A percentile compares a stretch with the other conserved stretches of the same genome.
phyloP scores from a whole-genome alignment of 2,113 vertebrate genomes.

The Amblyopsis rosae region DNA sequence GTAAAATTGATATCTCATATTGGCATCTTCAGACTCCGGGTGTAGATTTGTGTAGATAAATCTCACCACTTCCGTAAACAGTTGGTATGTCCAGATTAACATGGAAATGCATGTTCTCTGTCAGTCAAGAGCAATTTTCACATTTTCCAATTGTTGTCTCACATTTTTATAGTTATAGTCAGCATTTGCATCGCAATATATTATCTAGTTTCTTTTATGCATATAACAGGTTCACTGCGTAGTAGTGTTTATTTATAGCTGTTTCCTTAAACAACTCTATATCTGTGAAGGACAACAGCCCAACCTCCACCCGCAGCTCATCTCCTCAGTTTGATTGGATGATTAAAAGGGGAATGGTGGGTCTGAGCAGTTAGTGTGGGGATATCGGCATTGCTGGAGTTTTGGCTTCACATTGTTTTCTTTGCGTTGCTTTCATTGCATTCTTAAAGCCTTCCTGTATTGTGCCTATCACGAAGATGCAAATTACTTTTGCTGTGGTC shows the following conservation, averaged over 20 bases:
- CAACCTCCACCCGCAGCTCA: conserved; percentile 68
- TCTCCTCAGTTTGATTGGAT: conserved; percentile 81
- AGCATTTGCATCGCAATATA: neutral
- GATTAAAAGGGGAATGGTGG: conserved; percentile 82
- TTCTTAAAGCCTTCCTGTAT: conserved; percentile 5
- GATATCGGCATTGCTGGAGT: conserved; percentile 9
- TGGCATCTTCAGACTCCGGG: too few species aligned
- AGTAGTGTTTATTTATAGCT: too few species aligned
- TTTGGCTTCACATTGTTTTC: neutral
- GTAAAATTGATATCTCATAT: too few species aligned
- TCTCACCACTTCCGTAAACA: too few species aligned
- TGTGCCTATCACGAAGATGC: conserved; percentile 14
- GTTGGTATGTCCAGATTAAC: too few species aligned
- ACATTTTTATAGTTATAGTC: neutral
- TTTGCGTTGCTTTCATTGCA: neutral
- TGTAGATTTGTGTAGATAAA: too few species aligned
- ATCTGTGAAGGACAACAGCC: conserved; percentile 69
- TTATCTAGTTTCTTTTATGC: neutral
- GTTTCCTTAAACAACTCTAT: conserved; percentile 2
- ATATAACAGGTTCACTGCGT: neutral
- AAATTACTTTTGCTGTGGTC: conserved; percentile 26
- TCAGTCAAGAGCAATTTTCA: neutral
- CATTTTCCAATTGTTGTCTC: neutral
- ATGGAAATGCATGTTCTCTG: neutral
- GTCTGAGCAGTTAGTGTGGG: conserved; percentile 37